Conservation (phyloP, 2,113 vertebrate genomes). For the Oryctolagus cuniculus region DNA sequence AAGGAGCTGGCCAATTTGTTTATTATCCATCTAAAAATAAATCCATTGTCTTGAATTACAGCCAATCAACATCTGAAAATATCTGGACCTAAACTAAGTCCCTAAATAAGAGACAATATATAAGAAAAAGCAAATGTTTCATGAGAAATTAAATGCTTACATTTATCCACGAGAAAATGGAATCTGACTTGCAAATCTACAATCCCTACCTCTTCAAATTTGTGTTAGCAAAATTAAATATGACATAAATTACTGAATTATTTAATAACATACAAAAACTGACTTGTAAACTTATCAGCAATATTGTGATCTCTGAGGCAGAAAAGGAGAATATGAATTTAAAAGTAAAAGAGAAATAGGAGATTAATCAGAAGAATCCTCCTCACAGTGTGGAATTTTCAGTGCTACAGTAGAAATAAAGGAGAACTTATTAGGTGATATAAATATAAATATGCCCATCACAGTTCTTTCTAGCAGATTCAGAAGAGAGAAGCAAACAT, state of each 20-base stretch:
- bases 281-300: not conserved
- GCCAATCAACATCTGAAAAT: not conserved
- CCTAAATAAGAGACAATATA: not conserved
- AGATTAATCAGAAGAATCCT: not conserved
- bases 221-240: not conserved
- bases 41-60: not conserved
- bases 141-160: not conserved
- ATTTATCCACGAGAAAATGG: not conserved
- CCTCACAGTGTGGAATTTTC: not conserved
- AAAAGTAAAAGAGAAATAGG: not conserved
- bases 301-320: not conserved
- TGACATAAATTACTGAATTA: not conserved
- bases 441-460: not conserved
- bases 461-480: not conserved
- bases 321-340: not conserved
- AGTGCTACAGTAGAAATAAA: not conserved
- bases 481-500: not conserved
- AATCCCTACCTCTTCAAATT: not conserved
- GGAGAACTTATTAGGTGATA: not conserved
- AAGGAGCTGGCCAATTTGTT: not conserved
- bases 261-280: not conserved
- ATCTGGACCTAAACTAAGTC: not conserved
- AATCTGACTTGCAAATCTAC: not conserved
- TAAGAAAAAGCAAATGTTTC: not conserved
- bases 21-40: constrained; percentile 40